Base-by-base conservation (phyloP, 2,797 vertebrate genomes). In the Coregonus suidteri region DNA sequence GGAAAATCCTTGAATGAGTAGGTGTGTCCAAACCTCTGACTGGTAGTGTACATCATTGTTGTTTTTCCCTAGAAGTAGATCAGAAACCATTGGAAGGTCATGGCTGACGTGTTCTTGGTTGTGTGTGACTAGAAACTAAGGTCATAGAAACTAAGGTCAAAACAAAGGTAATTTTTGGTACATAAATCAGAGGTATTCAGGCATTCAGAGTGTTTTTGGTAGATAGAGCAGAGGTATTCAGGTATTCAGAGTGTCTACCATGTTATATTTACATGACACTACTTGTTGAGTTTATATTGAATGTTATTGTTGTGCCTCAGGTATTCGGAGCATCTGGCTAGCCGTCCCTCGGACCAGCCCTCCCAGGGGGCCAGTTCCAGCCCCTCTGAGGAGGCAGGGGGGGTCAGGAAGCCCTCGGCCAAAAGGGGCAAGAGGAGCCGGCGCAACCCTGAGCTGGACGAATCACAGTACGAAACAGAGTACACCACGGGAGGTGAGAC, bases 401-500 rank as follows among this genome's bases (percentile, higher is more conserved):
- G 87, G 4, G 84, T 85, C 20, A 91, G 94, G 65, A 94, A 91
- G 84, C 94, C 94, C 0, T 91, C 93, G 0, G 94, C 94, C 16
- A 89, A 91, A 80, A 89, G 95, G 64, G 90, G 90, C 0, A 94
- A 95, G 78, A 91, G 93, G 13, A 92, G 90, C 67, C 84, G 92
- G 16, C 91, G 92, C 3, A 96, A 95, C 87, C 94, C 95, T 0
- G 95, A 96, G 18, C 77, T 94, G 81, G 96, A 96, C 0, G 96
- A 97, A 80, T 96, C 96, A 0, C 96, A 96, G 88, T 96, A 96
- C 0, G 96, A 97, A 88, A 97, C 96, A 0, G 96, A 97, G 84
- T 97, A 96, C 91, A 97, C 96, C 68, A 97, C 96, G 0, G 96
- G 96, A 0, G 92, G 95, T 75, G 96, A 97, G 80, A 97, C 95